phyloP scores from a whole-genome alignment of 2,113 vertebrate genomes.

The Lota lota region DNA sequence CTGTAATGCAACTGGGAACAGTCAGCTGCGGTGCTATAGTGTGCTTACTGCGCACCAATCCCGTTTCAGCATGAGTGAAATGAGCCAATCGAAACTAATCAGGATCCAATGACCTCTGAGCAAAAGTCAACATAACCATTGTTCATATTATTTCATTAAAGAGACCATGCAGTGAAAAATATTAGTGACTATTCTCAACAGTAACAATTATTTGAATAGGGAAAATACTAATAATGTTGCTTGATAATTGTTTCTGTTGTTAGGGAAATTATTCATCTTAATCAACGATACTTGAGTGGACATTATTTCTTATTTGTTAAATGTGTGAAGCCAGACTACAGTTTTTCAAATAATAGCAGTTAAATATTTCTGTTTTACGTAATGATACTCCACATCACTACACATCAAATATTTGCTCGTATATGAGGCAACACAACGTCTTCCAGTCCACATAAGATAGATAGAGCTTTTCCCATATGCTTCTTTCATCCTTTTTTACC shows the following conservation, averaged over 20 bases:
- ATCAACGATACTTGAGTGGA: not conserved
- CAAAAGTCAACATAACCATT: too few relatives aligned
- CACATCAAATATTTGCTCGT: constrained; percentile 21
- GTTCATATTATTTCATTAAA: not conserved
- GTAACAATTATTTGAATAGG: not conserved
- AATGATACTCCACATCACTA: not conserved
- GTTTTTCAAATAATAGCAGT: not conserved
- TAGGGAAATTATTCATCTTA: constrained; percentile 11
- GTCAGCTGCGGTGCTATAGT: too few relatives aligned
- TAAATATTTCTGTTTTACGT: constrained; percentile 1
- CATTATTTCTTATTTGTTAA: not conserved
- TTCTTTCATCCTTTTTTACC: constrained; percentile 37
- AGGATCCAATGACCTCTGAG: not conserved
- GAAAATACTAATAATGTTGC: not conserved
- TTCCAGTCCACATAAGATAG: constrained; percentile 13
- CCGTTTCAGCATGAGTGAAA: not conserved
- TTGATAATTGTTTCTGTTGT: too few relatives aligned
- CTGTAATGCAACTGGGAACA: too few relatives aligned
- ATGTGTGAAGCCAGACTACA: not conserved
- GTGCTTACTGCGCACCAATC: too few relatives aligned
- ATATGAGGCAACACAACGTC: constrained; percentile 12
- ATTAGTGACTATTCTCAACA: not conserved
- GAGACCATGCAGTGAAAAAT: not conserved
- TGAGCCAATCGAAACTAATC: not conserved
- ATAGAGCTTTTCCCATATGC: not conserved